Evolutionary conservation across 2,888 invertebrate species (phyloP).

Genomic region (Deroplatys truncata): DNA sequence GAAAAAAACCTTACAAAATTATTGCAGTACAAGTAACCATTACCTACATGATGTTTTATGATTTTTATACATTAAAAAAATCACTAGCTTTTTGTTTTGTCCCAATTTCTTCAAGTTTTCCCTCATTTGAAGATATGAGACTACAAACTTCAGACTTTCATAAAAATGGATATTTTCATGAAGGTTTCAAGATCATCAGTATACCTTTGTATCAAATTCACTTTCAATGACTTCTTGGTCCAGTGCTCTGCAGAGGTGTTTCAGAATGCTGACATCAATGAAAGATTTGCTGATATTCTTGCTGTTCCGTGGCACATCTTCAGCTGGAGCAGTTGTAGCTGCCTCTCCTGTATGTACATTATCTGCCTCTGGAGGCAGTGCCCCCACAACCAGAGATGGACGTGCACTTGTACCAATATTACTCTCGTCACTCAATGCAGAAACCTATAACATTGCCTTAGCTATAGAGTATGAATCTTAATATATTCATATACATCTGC

Average conservation of each 20-base stretch:
- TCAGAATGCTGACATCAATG: conserved; percentile 59
- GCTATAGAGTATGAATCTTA: background rate
- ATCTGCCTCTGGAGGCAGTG: background rate
- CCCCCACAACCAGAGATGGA: conserved; percentile 5
- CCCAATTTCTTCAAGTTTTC: no score
- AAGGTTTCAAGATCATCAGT: no score
- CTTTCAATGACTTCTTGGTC: conserved; percentile 64
- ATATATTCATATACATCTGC: no score
- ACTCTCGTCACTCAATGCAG: conserved; percentile 61
- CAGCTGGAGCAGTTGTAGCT: background rate
- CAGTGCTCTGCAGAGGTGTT: conserved; percentile 61
- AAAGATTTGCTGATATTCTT: conserved; percentile 47
- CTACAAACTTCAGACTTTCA: no score
- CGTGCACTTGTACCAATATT: conserved; percentile 57
- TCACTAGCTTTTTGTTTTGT: no score
- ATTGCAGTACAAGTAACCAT: no score
- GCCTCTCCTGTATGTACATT: background rate
- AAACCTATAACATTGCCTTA: conserved; percentile 43
- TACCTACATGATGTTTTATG: no score
- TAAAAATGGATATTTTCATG: no score
- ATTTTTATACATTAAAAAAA: no score
- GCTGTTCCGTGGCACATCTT: background rate
- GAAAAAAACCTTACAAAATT: no score
- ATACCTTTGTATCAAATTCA: conserved; percentile 61
- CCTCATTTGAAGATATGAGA: no score